Conservation (phyloP, 2,113 vertebrate genomes). For the Chloebia gouldiae region DNA sequence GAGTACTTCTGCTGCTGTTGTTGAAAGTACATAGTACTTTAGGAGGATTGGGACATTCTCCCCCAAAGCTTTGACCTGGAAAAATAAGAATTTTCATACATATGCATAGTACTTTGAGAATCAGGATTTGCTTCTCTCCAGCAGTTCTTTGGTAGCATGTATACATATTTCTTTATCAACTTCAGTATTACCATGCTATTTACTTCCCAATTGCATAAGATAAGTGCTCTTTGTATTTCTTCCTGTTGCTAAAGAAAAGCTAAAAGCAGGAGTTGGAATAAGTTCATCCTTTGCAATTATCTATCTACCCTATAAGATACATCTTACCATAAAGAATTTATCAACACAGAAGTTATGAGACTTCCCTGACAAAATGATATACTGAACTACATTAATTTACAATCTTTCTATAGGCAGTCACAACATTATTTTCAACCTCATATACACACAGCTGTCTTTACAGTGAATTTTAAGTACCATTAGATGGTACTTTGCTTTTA, state of each 20-base stretch:
- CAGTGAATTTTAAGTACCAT: not conserved
- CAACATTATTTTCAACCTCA: not conserved
- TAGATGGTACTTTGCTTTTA: not conserved
- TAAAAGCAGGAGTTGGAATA: not conserved
- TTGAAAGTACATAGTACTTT: not conserved
- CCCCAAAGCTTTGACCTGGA: not conserved
- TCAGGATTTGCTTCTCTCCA: not conserved
- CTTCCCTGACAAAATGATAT: not conserved
- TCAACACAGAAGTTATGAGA: not conserved
- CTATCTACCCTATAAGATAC: not conserved
- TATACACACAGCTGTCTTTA: not conserved
- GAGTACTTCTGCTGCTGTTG: not conserved
- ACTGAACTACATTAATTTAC: not conserved
- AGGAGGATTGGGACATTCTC: fast-evolving
- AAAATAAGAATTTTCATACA: not conserved
- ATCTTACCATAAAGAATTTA: not conserved
- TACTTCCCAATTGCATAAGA: not conserved
- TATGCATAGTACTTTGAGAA: not conserved
- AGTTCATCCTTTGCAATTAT: not conserved
- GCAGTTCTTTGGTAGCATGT: not conserved
- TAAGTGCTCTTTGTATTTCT: not conserved
- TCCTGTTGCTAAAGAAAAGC: not conserved
- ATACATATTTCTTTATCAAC: not conserved
- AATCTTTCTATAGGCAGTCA: not conserved
- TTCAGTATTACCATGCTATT: not conserved